A percentile compares a stretch with the other conserved stretches of the same genome.
Conservation (phyloP, 2,113 vertebrate genomes). For the Passer domesticus region DNA sequence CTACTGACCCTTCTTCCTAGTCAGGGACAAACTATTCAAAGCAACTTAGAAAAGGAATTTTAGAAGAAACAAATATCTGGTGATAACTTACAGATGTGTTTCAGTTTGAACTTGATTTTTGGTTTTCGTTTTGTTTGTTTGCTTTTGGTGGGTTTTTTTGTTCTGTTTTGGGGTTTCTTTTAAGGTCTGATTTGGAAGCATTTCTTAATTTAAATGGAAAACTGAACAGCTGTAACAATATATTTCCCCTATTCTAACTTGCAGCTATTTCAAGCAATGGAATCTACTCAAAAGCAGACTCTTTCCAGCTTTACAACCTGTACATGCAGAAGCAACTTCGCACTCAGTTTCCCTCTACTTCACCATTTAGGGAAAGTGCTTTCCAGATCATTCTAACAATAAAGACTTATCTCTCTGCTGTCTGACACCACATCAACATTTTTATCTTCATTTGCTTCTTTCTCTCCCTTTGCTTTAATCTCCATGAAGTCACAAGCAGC, state of each 20-base stretch:
- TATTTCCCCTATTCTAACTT: neutral
- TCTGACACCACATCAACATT: neutral
- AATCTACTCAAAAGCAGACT: neutral
- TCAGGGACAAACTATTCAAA: neutral
- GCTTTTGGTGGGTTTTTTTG: fast-evolving
- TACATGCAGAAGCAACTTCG: neutral
- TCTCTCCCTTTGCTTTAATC: neutral
- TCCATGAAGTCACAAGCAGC: neutral
- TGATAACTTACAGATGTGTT: neutral
- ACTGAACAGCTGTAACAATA: neutral
- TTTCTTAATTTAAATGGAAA: neutral
- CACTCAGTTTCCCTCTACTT: neutral
- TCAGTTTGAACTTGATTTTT: neutral
- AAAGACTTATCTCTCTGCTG: neutral
- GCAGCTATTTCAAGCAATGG: neutral
- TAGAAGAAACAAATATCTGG: neutral
- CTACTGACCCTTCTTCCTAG: neutral
- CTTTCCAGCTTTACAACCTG: neutral
- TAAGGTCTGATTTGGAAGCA: neutral
- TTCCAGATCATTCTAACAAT: neutral
- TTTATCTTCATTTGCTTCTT: neutral
- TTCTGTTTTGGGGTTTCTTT: neutral
- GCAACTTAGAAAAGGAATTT: neutral
- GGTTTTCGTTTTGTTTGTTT: neutral
- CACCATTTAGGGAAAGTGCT: neutral